A percentile compares a stretch with the other conserved stretches of the same genome.
Conservation (phyloP, 2,797 vertebrate species). For the Hydrocynus forskahlii region DNA sequence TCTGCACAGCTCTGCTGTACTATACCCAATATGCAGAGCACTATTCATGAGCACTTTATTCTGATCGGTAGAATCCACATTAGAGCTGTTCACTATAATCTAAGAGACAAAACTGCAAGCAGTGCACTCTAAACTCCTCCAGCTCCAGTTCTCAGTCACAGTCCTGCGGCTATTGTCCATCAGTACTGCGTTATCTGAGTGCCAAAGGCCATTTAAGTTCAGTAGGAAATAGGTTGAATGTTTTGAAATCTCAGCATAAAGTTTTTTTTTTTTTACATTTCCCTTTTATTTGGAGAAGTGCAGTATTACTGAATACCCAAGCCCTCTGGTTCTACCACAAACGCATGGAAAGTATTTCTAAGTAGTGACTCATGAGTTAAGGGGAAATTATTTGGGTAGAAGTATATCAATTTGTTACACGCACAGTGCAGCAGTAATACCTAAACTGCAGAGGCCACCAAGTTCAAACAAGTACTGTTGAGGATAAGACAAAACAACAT, state of each 20-base stretch:
- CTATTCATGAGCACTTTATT: too few relatives aligned
- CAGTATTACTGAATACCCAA: neutral
- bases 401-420: neutral
- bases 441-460: neutral
- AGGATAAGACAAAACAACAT: neutral
- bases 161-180: neutral
- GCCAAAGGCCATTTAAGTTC: neutral
- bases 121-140: too few relatives aligned
- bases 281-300: neutral
- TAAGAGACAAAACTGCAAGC: too few relatives aligned
- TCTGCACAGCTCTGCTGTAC: too few relatives aligned
- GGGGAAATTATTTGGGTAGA: conserved; percentile 22
- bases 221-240: neutral
- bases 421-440: neutral
- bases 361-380: neutral
- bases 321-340: too few relatives aligned
- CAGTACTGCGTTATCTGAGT: neutral
- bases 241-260: neutral
- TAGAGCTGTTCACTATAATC: neutral
- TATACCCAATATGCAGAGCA: too few relatives aligned
- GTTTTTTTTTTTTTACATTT: neutral
- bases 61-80: neutral
- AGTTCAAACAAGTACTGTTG: neutral
- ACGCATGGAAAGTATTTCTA: conserved; percentile 13
- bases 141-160: neutral